Evolutionary conservation across 2,888 invertebrate species (phyloP).

Genomic region (Dryobotodes eremita): DNA sequence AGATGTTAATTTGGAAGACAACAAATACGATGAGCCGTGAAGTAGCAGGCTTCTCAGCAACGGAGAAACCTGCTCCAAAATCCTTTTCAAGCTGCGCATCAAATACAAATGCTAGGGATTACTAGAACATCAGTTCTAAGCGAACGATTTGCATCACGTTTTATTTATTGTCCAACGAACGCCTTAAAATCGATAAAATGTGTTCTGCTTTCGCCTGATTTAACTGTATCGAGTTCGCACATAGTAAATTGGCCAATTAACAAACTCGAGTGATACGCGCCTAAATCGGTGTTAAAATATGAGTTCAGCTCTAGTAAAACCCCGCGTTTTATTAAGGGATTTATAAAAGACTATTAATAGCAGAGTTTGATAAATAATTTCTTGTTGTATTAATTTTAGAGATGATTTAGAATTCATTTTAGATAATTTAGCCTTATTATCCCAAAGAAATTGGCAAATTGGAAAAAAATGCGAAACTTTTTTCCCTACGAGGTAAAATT

Average conservation of each 20-base stretch:
- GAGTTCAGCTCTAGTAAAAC: background rate
- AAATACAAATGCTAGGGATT: conserved; percentile 43
- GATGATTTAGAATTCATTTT: background rate
- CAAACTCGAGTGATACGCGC: background rate
- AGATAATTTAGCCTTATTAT: background rate
- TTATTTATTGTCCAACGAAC: conserved; percentile 32
- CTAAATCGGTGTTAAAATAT: background rate
- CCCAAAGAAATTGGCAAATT: background rate
- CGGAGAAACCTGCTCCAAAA: conserved; percentile 4
- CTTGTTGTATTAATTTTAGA: background rate
- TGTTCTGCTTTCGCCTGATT: conserved; percentile 12
- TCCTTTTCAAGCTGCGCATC: conserved; percentile 12
- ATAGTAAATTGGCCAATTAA: conserved; percentile 35
- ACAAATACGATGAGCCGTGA: conserved; percentile 1
- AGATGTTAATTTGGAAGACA: conserved; percentile 15
- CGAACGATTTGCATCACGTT: conserved; percentile 44
- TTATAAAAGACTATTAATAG: conserved; percentile 8
- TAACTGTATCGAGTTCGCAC: conserved; percentile 10
- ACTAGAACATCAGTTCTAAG: conserved; percentile 26
- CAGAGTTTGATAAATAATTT: background rate
- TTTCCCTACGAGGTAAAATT: background rate
- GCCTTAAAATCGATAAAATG: conserved; percentile 20
- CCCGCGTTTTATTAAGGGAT: too few relatives aligned
- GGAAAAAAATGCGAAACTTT: background rate
- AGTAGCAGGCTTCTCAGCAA: background rate